These are phyloP conservation scores for Anas platyrhynchos DNA, from an alignment of 2,113 vertebrate species.

Conservation along the genomic window DNA sequence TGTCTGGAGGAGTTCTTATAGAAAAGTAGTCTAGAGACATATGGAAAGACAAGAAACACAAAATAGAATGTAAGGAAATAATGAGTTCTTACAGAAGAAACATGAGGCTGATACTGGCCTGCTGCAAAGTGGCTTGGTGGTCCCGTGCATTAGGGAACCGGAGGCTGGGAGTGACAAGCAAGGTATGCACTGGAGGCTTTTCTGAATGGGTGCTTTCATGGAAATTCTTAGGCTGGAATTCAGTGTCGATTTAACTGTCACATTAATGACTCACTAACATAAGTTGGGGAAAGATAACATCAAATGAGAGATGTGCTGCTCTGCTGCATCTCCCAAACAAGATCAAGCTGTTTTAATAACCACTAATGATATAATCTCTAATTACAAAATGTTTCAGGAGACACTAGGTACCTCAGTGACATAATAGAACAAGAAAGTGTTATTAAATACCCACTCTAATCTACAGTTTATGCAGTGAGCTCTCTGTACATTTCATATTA, in stretches of 20 bases:
- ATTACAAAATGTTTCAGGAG: not conserved
- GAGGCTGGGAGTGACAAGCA: not conserved
- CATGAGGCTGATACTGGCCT: fast-evolving
- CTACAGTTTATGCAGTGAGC: not conserved
- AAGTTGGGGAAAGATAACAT: not conserved
- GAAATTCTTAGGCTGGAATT: not conserved
- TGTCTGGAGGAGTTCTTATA: not conserved
- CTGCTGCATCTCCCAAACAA: not conserved
- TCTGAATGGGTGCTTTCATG: not conserved
- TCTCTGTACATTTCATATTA: not conserved
- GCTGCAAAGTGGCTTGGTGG: not conserved
- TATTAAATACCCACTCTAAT: not conserved
- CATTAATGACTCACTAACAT: not conserved
- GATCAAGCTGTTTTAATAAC: not conserved
- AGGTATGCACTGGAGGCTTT: fast-evolving
- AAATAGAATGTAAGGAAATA: fast-evolving
- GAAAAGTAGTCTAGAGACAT: not conserved
- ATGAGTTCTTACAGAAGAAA: not conserved
- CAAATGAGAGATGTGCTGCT: not conserved
- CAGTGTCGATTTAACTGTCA: not conserved
- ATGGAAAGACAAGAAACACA: not conserved
- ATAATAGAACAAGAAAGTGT: not conserved
- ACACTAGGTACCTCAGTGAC: not conserved
- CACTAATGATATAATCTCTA: not conserved
- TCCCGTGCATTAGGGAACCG: not conserved